Percentiles rank a stretch among this genome's conserved stretches.
phyloP scores from a whole-genome alignment of 2,113 vertebrate species.

The Pollimyrus isidori region DNA sequence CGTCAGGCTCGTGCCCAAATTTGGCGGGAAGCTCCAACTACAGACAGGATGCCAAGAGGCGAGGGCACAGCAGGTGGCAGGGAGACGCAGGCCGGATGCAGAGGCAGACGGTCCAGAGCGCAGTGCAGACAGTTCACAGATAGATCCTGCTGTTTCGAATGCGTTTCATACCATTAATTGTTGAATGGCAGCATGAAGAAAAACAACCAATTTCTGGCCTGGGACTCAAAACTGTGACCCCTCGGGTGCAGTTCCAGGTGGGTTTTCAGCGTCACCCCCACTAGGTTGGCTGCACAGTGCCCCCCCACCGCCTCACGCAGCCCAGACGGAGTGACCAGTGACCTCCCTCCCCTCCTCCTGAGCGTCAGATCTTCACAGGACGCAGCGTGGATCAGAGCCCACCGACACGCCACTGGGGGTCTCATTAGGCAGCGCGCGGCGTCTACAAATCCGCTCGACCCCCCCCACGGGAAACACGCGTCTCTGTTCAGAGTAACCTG shows the following conservation, averaged over 20 bases:
- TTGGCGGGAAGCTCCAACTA: not conserved
- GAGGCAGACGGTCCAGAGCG: not conserved
- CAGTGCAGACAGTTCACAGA: not conserved
- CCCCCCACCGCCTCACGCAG: not conserved
- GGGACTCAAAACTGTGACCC: conserved; percentile 18
- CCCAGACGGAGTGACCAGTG: not conserved
- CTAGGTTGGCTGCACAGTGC: not conserved
- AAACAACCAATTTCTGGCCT: not conserved
- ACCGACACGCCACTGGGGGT: conserved; percentile 30
- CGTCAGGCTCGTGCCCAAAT: not conserved
- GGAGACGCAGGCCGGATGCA: not conserved
- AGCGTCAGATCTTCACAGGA: conserved; percentile 16
- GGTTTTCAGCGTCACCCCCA: not conserved
- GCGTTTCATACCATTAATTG: not conserved
- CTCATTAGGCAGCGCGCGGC: conserved; percentile 42
- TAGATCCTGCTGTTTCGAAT: not conserved
- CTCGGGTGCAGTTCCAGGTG: not conserved
- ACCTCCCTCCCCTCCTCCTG: not conserved
- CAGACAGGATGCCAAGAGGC: not conserved
- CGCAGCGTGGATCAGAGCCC: conserved; percentile 21
- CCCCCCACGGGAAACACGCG: conserved; percentile 22
- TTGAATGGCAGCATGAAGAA: not conserved
- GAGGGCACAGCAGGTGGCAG: not conserved
- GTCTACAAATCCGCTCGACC: conserved; percentile 22
- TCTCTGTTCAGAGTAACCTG: conserved; percentile 32